Conservation (phyloP, 2,113 vertebrate genomes). For the Daboia siamensis region DNA sequence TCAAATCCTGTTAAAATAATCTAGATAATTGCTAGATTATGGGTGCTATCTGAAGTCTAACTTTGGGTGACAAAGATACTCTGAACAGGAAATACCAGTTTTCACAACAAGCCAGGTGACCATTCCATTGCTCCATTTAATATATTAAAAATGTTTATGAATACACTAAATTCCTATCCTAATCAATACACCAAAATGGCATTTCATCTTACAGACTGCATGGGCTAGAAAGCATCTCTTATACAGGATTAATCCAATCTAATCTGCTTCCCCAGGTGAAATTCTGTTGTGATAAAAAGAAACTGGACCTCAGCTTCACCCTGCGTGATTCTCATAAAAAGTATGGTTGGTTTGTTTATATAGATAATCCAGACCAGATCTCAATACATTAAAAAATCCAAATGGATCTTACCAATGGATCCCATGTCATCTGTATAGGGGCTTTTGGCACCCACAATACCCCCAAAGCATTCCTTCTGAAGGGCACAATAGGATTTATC, state of each 20-base stretch:
- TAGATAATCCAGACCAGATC: neutral
- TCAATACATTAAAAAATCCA: neutral
- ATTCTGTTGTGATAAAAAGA: neutral
- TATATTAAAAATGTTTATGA: neutral
- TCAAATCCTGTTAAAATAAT: neutral
- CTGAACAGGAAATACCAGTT: neutral
- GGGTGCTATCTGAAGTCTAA: neutral
- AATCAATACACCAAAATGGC: neutral
- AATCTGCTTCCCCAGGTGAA: neutral
- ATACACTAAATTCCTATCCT: neutral
- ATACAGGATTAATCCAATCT: neutral
- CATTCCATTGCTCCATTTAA: neutral
- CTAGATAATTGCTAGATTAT: neutral
- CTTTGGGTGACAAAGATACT: neutral
- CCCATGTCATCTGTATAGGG: conserved; percentile 91
- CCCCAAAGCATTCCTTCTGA: conserved; percentile 97
- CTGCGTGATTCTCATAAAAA: neutral
- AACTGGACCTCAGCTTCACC: neutral
- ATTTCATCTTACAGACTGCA: neutral
- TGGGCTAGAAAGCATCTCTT: neutral
- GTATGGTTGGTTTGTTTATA: neutral
- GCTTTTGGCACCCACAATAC: conserved; percentile 95
- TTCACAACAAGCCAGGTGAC: neutral
- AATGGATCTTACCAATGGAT: conserved; percentile 75
- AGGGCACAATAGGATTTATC: conserved; percentile 95